A percentile compares a stretch with the other conserved stretches of the same genome.
Conservation (phyloP, 1,140 invertebrate species). For the Holotrichia oblita region DNA sequence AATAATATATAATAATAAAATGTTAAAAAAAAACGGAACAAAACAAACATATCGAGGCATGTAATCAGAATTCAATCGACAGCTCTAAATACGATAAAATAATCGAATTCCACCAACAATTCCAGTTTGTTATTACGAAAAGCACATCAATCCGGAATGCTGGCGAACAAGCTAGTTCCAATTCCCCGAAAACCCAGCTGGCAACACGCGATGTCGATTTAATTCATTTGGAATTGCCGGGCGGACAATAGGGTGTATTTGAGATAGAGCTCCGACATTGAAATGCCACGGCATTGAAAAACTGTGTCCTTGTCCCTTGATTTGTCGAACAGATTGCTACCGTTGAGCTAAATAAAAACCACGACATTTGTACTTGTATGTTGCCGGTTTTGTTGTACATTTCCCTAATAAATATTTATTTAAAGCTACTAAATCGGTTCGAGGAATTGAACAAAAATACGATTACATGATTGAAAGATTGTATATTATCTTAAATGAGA, state of each 20-base stretch:
- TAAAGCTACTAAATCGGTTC: background rate
- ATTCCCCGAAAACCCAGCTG: background rate
- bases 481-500: no score
- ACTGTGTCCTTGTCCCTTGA: background rate
- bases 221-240: conserved; percentile 3
- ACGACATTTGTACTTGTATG: no score
- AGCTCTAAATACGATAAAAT: background rate
- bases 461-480: no score
- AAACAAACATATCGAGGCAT: background rate
- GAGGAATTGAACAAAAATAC: no score
- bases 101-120: background rate
- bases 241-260: background rate
- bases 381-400: no score
- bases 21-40: no score
- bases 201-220: background rate
- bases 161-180: background rate
- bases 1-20: no score
- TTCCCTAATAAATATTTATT: conserved; percentile 3
- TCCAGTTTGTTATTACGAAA: background rate
- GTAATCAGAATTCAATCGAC: background rate
- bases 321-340: background rate
- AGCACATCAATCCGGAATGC: background rate
- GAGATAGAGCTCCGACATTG: background rate
- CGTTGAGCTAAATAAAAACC: no score
- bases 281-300: background rate